Base-by-base conservation (phyloP, 2,797 vertebrate species). In the Prionace glauca region DNA sequence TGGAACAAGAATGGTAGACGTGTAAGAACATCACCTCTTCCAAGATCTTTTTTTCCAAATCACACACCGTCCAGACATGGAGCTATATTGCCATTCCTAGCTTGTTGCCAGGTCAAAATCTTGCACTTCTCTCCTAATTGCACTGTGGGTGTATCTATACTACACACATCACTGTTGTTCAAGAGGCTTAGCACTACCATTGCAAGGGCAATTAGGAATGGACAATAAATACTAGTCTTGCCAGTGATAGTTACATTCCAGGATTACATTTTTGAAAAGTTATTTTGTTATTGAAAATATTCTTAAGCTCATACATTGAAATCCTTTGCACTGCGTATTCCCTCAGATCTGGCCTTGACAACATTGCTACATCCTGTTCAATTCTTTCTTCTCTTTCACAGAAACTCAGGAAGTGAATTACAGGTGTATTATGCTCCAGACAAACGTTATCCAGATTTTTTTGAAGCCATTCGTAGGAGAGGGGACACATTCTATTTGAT, bases 401-500 rank as follows among this genome's bases (percentile, higher is more conserved):
- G 98, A 97, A 98, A 97, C 96, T 97, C 98, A 1, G 98, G 98
- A 96, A 99, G 96, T 65, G 99, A 99, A 97, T 97, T 99, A 62
- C 99, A 99, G 96, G 98, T 99, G 0, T 99, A 99, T 97, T 99
- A 99, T 4, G 98, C 98, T 22, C 98, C 99, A 95, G 98, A 98
- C 26, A 97, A 98, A 96, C 98, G 98, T 96, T 99, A 99, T 96
- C 98, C 98, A 29, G 98, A 98, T 96, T 99, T 99, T 96, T 99
- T 99, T 41, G 99, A 99, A 96, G 98, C 99, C 96, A 97, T 99
- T 96, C 98, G 97, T 96, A 98, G 99, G 41, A 98, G 98, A 69
- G 98, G 98, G 3, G 99, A 99, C 97, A 99, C 99, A 0, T 99
- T 99, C 97, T 99, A 99, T 0, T 98, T 99, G 1, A 98, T 99